Evolutionary conservation across 2,888 invertebrate genomes (phyloP), one percentile per base, ranked within the genome.

Genomic region (Hipparchia sbordonii): DNA sequence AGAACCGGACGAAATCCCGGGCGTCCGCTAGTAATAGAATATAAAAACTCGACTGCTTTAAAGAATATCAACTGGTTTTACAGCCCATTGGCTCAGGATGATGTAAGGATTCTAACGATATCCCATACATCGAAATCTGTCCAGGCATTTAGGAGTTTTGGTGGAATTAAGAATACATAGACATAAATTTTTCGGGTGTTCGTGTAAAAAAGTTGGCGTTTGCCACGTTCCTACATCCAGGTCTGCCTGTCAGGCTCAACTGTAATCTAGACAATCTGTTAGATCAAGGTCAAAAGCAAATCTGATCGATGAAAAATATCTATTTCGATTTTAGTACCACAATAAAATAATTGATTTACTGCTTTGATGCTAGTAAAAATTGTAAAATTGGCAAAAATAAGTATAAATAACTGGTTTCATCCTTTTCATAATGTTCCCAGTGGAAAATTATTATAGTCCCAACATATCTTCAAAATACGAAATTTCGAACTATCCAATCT

Each of bases 281-380:
- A n/a, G 46, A 45, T 45, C 61, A 62, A 46, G 62, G 62, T 62
- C 46, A 62, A 13, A n/a, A n/a, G 39, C 46, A 13, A 48, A 46
- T 62, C 46, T 46, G 8, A 62, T 13, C 48, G 62, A 48, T 7
- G 45, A 57, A 60, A 39, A 23, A 39, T 13, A 62, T n/a, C 10
- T 45, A 12, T 60, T 9, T 46, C 12, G 46, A 48, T 48, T 13
- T 62, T 13, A 48, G 48, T 46, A 9, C 8, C 48, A 62, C 46
- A 62, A 13, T 62, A 62, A 62, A 62, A 62, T 8, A 60, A 62
- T 62, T 45, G 62, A 62, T 62, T 62, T 62, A 48, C n/a, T 62
- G 62, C 46, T 60, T 39, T 60, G 45, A 12, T 39, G 60, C 45
- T 56, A 56, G 13, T 57, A 39, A 39, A 39, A 10, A 33, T 39